phyloP scores from a whole-genome alignment of 2,888 invertebrate genomes.

The Opisthograptis luteolata region DNA sequence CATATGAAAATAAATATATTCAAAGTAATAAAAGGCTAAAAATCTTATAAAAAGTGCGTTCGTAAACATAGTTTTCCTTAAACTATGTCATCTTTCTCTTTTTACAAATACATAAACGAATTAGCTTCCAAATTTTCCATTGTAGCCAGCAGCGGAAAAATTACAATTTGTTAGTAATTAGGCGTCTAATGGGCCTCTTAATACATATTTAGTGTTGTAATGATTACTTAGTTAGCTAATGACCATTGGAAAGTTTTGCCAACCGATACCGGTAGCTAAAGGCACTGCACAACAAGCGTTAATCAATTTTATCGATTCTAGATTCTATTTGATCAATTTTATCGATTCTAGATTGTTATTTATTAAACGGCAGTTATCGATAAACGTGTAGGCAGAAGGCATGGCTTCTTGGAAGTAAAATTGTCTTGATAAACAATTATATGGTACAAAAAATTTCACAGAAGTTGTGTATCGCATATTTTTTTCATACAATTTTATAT shows the following conservation, averaged over 20 bases:
- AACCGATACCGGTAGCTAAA: not conserved
- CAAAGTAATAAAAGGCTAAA: too few species aligned
- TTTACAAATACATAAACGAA: not conserved
- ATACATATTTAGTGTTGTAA: not conserved
- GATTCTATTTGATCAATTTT: conserved; percentile 1
- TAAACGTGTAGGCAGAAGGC: not conserved
- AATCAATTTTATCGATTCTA: conserved; percentile 2
- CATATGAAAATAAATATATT: too few species aligned
- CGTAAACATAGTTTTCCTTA: too few species aligned
- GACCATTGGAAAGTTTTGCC: not conserved
- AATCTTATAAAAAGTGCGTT: too few species aligned
- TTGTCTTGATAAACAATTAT: too few species aligned
- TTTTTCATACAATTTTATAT: too few species aligned
- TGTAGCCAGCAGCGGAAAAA: conserved; percentile 61
- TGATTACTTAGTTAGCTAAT: conserved; percentile 4
- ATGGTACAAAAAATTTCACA: too few species aligned
- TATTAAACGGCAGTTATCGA: conserved; percentile 1
- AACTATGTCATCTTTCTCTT: too few species aligned
- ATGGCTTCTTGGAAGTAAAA: too few species aligned
- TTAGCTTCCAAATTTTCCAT: conserved; percentile 43
- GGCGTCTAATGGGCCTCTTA: conserved; percentile 4
- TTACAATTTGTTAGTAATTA: conserved; percentile 54
- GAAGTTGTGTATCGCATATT: too few species aligned
- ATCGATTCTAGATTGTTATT: conserved; percentile 6
- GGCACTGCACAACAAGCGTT: not conserved